Conservation (phyloP, 64 coral and sea anemone genomes). For the Porites australiensis region DNA sequence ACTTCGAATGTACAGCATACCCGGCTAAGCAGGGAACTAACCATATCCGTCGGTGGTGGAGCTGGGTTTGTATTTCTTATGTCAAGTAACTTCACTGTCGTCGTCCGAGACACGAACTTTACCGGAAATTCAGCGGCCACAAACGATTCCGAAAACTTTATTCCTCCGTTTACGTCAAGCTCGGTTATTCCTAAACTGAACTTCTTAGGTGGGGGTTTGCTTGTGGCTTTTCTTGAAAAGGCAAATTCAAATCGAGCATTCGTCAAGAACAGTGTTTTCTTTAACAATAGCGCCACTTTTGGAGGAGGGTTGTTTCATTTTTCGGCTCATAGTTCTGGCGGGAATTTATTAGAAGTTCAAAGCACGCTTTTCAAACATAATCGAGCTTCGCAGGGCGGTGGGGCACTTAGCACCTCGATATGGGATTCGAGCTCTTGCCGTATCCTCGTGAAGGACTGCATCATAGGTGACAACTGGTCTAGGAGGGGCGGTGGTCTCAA, state of each 20-base stretch:
- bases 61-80: slow-evolving; percentile 55
- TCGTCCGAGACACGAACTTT: slow-evolving; percentile 64
- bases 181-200: background rate
- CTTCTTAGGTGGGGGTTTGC: background rate
- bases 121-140: slow-evolving; percentile 26
- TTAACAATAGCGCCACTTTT: slow-evolving; percentile 56
- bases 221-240: background rate
- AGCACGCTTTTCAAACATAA: slow-evolving; percentile 39
- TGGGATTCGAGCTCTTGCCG: slow-evolving; percentile 35
- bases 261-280: background rate
- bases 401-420: slow-evolving; percentile 36
- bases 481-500: slow-evolving; percentile 71
- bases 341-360: slow-evolving; percentile 49
- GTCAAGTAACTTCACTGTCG: slow-evolving; percentile 4
- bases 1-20: slow-evolving; percentile 57
- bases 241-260: background rate
- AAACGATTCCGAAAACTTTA: slow-evolving; percentile 22
- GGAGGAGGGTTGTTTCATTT: slow-evolving; percentile 69
- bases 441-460: slow-evolving; percentile 41
- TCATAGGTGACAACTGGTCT: slow-evolving; percentile 61
- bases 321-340: background rate
- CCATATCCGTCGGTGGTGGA: slow-evolving; percentile 64
- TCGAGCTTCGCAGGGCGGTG: slow-evolving; percentile 66
- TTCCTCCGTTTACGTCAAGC: background rate
- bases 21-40: background rate